A percentile compares a stretch with the other conserved stretches of the same genome.
Conservation (phyloP, 2,888 invertebrate species). For the Allolobophora icterica region DNA sequence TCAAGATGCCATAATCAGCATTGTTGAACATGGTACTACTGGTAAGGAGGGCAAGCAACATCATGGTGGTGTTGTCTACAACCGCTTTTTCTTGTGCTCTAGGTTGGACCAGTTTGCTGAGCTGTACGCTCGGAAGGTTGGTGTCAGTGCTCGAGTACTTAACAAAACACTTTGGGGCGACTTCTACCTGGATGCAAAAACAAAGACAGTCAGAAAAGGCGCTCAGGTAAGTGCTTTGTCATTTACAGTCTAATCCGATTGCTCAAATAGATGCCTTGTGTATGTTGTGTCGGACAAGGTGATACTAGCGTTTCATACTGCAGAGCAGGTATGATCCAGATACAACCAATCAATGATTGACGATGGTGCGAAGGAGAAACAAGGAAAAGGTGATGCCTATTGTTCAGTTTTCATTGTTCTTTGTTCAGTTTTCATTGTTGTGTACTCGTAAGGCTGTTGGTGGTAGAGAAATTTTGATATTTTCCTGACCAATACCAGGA, state of each 20-base stretch:
- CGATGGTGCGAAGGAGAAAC: too few species aligned
- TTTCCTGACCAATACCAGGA: background rate
- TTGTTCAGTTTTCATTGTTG: background rate
- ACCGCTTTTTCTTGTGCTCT: background rate
- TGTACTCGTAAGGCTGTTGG: background rate
- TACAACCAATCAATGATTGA: background rate
- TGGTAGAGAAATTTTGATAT: background rate
- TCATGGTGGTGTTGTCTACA: too few species aligned
- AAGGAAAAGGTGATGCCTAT: too few species aligned
- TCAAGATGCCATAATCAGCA: background rate
- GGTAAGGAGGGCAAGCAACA: background rate
- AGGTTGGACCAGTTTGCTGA: conserved; percentile 82
- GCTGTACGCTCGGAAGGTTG: conserved; percentile 77
- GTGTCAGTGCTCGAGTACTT: conserved; percentile 77
- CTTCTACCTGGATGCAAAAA: conserved; percentile 84
- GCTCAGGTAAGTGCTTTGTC: conserved; percentile 73
- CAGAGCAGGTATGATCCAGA: background rate
- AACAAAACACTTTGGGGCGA: conserved; percentile 91
- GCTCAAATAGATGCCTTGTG: background rate
- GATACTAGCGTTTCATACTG: background rate
- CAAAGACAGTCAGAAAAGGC: conserved; percentile 82
- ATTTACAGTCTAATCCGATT: background rate
- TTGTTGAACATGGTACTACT: background rate
- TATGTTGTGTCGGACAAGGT: background rate
- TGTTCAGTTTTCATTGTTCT: background rate